phyloP scores from a whole-genome alignment of 2,797 vertebrate genomes.

The Cetoscarus ocellatus region DNA sequence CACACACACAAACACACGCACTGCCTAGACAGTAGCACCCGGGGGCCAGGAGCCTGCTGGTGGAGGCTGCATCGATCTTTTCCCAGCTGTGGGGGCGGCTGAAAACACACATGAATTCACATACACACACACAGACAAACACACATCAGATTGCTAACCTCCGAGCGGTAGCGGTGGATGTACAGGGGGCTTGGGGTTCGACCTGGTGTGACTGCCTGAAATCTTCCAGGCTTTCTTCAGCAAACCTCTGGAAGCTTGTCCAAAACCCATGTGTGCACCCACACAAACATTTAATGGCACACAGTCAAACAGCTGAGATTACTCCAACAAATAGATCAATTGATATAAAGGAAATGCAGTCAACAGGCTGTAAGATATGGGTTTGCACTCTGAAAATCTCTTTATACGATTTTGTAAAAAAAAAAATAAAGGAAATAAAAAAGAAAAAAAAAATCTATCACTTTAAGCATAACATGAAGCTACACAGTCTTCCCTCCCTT shows the following conservation, averaged over 20 bases:
- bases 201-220: constrained; percentile 60
- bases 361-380: not conserved
- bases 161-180: constrained; percentile 58
- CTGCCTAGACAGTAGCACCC: constrained; percentile 79
- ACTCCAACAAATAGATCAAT: constrained; percentile 15
- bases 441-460: too few species aligned
- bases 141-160: constrained; percentile 57
- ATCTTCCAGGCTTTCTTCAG: constrained; percentile 52
- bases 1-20: constrained; percentile 25
- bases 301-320: constrained; percentile 17
- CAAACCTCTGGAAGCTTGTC: constrained; percentile 53
- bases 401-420: too few species aligned
- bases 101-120: constrained; percentile 42
- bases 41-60: constrained; percentile 76
- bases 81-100: constrained; percentile 78
- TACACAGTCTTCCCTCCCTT: too few species aligned
- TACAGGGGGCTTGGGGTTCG: constrained; percentile 47
- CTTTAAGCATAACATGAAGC: too few species aligned
- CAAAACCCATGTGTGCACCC: constrained; percentile 44
- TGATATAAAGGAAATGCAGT: constrained; percentile 16
- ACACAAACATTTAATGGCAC: constrained; percentile 49
- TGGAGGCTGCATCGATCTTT: constrained; percentile 78
- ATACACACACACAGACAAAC: constrained; percentile 3
- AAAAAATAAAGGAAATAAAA: too few species aligned
- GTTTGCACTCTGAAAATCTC: not conserved